These are phyloP conservation scores for Enteromius afrohamiltoni DNA, from an alignment of 2,797 vertebrate species.

Conservation along the genomic window DNA sequence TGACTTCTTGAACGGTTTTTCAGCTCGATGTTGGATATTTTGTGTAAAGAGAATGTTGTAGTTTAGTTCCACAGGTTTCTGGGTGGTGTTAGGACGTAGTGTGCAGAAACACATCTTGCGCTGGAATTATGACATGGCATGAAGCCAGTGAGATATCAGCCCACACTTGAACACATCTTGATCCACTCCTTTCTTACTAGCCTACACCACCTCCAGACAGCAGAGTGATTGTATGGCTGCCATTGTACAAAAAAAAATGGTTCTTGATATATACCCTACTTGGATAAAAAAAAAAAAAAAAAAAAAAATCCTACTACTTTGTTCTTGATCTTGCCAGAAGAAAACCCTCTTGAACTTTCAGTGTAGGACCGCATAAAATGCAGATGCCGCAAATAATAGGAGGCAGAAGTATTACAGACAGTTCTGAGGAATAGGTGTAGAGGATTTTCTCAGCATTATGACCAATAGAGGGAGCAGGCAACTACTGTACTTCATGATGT, in stretches of 20 bases:
- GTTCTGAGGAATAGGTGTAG: neutral
- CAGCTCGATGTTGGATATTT: neutral
- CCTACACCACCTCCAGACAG: constrained; percentile 3
- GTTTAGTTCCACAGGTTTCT: constrained; percentile 11
- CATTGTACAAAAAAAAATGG: constrained; percentile 5
- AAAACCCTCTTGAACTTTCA: neutral
- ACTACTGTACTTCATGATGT: constrained; percentile 37
- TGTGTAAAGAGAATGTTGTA: neutral
- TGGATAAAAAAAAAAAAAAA: neutral
- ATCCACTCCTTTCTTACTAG: constrained; percentile 17
- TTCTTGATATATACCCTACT: constrained; percentile 1
- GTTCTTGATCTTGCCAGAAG: constrained; percentile 9
- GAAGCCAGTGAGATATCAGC: constrained; percentile 53
- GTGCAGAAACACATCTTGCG: constrained; percentile 38
- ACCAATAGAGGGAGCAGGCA: constrained; percentile 76
- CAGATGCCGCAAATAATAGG: neutral
- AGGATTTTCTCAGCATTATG: constrained; percentile 41
- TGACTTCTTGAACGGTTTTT: constrained; percentile 7
- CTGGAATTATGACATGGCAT: constrained; percentile 58
- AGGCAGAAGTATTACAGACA: neutral
- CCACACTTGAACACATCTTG: constrained; percentile 56
- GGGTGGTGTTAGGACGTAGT: constrained; percentile 13
- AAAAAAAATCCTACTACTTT: constrained; percentile 7
- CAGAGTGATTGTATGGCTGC: constrained; percentile 14
- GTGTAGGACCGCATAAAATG: neutral